phyloP scores from a whole-genome alignment of 2,888 invertebrate species.

The Sisyra nigra region DNA sequence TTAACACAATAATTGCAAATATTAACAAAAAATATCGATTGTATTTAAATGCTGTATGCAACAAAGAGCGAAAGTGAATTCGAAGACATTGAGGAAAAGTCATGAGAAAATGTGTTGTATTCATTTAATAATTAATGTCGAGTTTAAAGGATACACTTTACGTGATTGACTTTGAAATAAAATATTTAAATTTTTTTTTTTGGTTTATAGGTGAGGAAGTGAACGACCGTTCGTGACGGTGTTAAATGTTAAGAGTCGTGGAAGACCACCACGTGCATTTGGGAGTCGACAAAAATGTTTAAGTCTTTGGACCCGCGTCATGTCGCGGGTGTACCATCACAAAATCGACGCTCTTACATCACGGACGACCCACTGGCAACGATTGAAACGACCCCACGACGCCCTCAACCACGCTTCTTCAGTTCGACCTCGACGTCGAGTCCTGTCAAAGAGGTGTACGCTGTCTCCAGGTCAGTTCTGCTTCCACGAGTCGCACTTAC shows the following conservation, averaged over 20 bases:
- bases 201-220: background rate
- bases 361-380: slow-evolving; percentile 36
- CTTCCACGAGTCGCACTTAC: slow-evolving; percentile 28
- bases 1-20: too few species aligned
- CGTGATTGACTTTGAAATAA: background rate
- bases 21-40: too few species aligned
- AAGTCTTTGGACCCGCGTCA: too few species aligned
- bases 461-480: slow-evolving; percentile 38
- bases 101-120: background rate
- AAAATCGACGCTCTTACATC: slow-evolving; percentile 12
- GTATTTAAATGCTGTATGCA: too few species aligned
- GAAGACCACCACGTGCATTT: background rate
- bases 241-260: background rate
- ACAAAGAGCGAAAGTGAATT: background rate
- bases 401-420: slow-evolving; percentile 20
- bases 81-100: background rate
- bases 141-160: background rate
- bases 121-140: background rate
- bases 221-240: background rate
- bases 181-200: background rate
- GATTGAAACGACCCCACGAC: slow-evolving; percentile 20
- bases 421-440: slow-evolving; percentile 26
- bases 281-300: too few species aligned
- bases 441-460: slow-evolving; percentile 38
- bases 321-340: background rate